Evolutionary conservation across 1,140 invertebrate genomes (phyloP), one percentile per base, ranked within the genome.

Genomic region (Drosophila santomea): DNA sequence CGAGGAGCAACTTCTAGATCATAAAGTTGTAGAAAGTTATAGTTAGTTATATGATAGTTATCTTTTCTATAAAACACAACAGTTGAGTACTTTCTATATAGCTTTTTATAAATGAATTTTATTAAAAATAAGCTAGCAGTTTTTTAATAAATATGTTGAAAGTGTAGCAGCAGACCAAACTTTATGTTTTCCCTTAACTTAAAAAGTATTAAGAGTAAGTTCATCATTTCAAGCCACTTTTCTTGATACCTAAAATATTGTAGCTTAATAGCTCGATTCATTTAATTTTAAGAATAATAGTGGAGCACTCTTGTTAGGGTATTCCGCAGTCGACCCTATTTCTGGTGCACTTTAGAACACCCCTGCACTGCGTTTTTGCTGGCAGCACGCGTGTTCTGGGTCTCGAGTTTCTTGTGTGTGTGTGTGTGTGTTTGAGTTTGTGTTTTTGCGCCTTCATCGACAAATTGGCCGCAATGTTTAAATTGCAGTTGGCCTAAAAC

Each of bases 401-500:
- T 43, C 61, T 63, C 25, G 17, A 11, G 25, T 25, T 25, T 5
- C 25, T 20, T 43, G n/a, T 10, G 15, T 15, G 60, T 74, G 51
- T 68, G 39, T 57, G 43, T 67, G 72, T 67, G 59, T 25, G 23
- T 25, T 20, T 43, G n/a, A 1, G 15, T 8, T 63, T 74, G 51
- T 68, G 39, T 57, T 50, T 67, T 76, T 68, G 59, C 76, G 73
- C 77, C 62, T 80, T 82, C 43, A 36, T 61, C 81, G 78, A 85
- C 81, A 85, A 85, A 85, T 84, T 80, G 78, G 69, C 71, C 60
- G 74, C 67, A 69, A 80, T 77, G 77, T 74, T 81, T 12, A 63
- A 62, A 80, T 78, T 82, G 74, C 64, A 60, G 79, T 64, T 88
- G 85, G 64, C 41, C 48, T 88, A 80, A 88, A 88, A 88, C 84